Conservation (phyloP, 1,140 invertebrate species). For the Phthorimaea operculella region DNA sequence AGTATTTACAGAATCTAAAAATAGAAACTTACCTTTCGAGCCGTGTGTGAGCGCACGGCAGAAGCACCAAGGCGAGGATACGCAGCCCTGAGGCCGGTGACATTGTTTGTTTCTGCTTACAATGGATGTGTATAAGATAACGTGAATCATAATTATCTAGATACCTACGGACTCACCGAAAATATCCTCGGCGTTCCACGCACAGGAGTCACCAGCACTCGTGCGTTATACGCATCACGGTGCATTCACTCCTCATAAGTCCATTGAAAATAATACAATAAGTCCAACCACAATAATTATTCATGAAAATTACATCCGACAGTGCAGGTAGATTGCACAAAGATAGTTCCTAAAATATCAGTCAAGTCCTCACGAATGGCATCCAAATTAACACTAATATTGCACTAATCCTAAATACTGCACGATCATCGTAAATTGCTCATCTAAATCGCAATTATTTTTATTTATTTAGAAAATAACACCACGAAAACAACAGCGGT, state of each 20-base stretch:
- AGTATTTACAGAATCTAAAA: too few species aligned
- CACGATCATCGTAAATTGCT: constrained; percentile 35
- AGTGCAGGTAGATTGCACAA: constrained; percentile 61
- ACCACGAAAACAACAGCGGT: constrained; percentile 65
- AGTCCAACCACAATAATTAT: constrained; percentile 44
- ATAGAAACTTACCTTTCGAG: too few species aligned
- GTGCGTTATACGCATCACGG: constrained; percentile 37
- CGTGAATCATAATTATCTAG: constrained; percentile 18
- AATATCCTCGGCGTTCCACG: constrained; percentile 25
- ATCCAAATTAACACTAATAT: constrained; percentile 22
- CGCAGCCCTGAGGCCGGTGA: not conserved
- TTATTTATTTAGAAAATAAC: constrained; percentile 63
- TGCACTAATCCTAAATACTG: constrained; percentile 52
- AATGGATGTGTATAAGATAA: constrained; percentile 9
- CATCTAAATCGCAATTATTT: constrained; percentile 48
- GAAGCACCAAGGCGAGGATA: too few species aligned
- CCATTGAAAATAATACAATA: constrained; percentile 37
- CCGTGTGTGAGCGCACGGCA: too few species aligned
- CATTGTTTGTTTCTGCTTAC: constrained; percentile 7
- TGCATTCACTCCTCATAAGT: constrained; percentile 32
- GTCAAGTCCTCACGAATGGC: not conserved
- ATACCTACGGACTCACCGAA: constrained; percentile 42
- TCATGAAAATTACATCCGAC: constrained; percentile 51
- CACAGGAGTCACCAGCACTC: constrained; percentile 18
- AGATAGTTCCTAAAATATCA: constrained; percentile 33